Evolutionary conservation across 2,888 invertebrate genomes (phyloP), one percentile per base, ranked within the genome.

Genomic region (Toxonevra muliebris): DNA sequence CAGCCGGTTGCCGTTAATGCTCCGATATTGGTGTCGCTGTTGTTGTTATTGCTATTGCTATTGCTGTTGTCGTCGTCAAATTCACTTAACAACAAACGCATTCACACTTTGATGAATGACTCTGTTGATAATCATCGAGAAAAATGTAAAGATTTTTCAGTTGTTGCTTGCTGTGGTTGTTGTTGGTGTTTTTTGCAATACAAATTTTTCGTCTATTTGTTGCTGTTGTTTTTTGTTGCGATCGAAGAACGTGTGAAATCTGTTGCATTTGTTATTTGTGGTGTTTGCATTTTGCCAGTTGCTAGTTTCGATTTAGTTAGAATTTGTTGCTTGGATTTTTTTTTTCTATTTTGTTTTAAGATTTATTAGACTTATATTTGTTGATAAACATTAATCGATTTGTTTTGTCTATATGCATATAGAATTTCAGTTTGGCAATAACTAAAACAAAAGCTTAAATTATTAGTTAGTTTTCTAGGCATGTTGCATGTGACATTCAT

Each of bases 21-120:
- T 64, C 55, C 54, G 45, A 62, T 66, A 66, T 30, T 30, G 30
- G 30, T 30, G 30, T 30, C 7, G 30, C 30, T 52, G 40, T 53
- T 59, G 50, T 45, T 63, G 42, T 41, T 30, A 3, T 54, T 43
- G 11, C 11, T 59, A 17, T 65, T 42, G 42, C 57, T 66, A 42
- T 50, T 40, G 17, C 53, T 42, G 50, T 55, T 60, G 45, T 60
- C 41, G 48, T 19, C 41, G 20, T 17, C 19, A 15, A 12, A 48
- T 48, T 15, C 12, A 48, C 12, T n/a, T 48, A 66, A 63, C 67
- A 67, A 64, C 59, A 63, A 70, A 58, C 69, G 66, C 68, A 66
- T 69, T 71, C 67, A 60, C 65, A 68, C 71, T 71, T 71, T 69
- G 71, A 73, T 71, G 72, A 70, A 73, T 70, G 71, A 67, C 63